A percentile compares a stretch with the other conserved stretches of the same genome.
Evolutionary conservation across 2,888 invertebrate genomes (phyloP).

Genomic region (Saturnia japonica): DNA sequence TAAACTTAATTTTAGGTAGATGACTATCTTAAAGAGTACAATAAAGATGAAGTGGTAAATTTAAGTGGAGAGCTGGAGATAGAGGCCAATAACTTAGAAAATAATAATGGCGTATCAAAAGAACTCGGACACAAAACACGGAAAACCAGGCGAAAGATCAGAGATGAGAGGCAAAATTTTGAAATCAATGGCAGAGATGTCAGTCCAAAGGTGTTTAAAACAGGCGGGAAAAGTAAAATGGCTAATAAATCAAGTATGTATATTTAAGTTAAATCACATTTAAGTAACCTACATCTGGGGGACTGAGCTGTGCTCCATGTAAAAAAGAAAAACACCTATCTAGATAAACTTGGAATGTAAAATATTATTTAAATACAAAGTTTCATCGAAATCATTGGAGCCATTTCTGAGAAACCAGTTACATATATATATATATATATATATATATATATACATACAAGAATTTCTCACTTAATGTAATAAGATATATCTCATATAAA

Average conservation of each 20-base stretch:
- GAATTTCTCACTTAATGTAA: no score
- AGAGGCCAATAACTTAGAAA: constrained; percentile 72
- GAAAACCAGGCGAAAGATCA: constrained; percentile 68
- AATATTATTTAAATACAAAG: no score
- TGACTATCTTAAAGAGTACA: constrained; percentile 77
- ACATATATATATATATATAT: no score
- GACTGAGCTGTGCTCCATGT: no score
- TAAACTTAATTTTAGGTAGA: constrained; percentile 60
- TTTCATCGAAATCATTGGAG: no score
- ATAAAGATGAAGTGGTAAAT: constrained; percentile 76
- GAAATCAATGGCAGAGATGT: constrained; percentile 66
- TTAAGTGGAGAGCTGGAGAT: constrained; percentile 78
- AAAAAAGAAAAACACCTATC: no score
- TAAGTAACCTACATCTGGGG: no score
- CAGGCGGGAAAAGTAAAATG: constrained; percentile 59
- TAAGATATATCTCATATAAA: no score
- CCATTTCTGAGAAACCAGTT: no score
- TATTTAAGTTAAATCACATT: background rate
- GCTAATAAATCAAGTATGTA: constrained; percentile 58
- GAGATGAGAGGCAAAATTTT: constrained; percentile 68
- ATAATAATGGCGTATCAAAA: constrained; percentile 68
- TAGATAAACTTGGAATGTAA: no score
- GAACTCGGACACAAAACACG: constrained; percentile 70
- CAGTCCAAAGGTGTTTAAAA: constrained; percentile 77
- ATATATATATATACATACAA: no score